phyloP scores from a whole-genome alignment of 35 echinoderm and acorn worm species.

The Lytechinus pictus region DNA sequence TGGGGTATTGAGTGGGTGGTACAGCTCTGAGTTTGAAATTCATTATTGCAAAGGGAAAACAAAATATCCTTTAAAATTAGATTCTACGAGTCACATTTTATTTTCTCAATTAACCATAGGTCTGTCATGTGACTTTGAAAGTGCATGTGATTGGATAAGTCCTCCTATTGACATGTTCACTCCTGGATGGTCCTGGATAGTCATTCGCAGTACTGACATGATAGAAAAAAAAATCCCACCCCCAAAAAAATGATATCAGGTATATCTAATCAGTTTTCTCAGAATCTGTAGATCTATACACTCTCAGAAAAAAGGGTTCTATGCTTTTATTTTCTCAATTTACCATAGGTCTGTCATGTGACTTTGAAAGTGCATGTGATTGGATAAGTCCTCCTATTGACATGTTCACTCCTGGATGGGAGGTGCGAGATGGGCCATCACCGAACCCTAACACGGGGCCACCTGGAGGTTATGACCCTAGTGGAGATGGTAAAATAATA shows the following conservation, averaged over 20 bases:
- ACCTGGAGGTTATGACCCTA: conserved; percentile 42
- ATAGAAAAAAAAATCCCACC: no score
- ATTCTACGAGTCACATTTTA: no score
- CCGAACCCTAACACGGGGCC: conserved; percentile 38
- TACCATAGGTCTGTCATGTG: conserved; percentile 48
- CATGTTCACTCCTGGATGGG: conserved; percentile 5
- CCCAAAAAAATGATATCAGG: no score
- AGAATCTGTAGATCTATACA: no score
- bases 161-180: background rate
- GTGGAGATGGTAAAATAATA: background rate
- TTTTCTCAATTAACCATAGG: conserved; percentile 5
- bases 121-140: conserved; percentile 57
- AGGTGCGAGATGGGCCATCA: conserved; percentile 33
- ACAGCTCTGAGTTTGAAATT: no score
- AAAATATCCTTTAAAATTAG: no score
- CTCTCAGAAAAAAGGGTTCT: no score
- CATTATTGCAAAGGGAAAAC: no score
- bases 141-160: conserved; percentile 16
- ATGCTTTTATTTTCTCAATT: no score
- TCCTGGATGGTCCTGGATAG: conserved; percentile 25
- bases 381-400: conserved; percentile 38
- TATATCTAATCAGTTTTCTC: no score
- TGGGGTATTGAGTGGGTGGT: no score
- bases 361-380: conserved; percentile 43
- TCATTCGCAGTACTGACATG: no score